phyloP scores from a whole-genome alignment of 2,888 invertebrate genomes.

The Epinotia ramella region DNA sequence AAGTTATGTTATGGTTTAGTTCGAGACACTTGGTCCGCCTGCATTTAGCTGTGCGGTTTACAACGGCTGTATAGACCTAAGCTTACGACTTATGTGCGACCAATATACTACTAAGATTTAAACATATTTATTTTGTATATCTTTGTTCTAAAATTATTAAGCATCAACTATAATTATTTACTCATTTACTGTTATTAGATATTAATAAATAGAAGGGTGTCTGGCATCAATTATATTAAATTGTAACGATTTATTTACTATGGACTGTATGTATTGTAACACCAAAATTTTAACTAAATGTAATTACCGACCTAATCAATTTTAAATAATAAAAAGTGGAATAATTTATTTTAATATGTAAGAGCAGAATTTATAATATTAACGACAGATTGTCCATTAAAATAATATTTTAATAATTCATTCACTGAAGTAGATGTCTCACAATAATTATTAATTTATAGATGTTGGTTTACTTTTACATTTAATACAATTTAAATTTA shows the following conservation, averaged over 20 bases:
- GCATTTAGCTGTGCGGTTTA: slow-evolving; percentile 32
- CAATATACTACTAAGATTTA: slow-evolving; percentile 28
- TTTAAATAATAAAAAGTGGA: slow-evolving; percentile 47
- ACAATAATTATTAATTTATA: slow-evolving; percentile 18
- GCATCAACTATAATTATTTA: slow-evolving; percentile 25
- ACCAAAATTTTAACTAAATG: slow-evolving; percentile 38
- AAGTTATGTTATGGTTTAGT: slow-evolving; percentile 6
- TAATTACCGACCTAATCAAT: slow-evolving; percentile 41
- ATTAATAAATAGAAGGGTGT: slow-evolving; percentile 12
- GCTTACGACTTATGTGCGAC: slow-evolving; percentile 34
- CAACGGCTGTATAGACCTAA: slow-evolving; percentile 38
- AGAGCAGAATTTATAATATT: slow-evolving; percentile 43
- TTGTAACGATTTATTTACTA: slow-evolving; percentile 30
- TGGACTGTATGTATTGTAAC: slow-evolving; percentile 34
- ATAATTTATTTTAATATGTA: slow-evolving; percentile 49
- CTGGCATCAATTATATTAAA: slow-evolving; percentile 19
- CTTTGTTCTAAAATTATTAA: slow-evolving; percentile 20
- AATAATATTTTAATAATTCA: slow-evolving; percentile 30
- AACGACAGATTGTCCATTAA: slow-evolving; percentile 28
- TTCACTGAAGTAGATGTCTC: slow-evolving; percentile 14
- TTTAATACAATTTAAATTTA: no score
- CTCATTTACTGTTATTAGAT: slow-evolving; percentile 18
- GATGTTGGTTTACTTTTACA: slow-evolving; percentile 8
- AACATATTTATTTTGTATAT: slow-evolving; percentile 24
- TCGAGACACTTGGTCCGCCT: slow-evolving; percentile 23